A percentile compares a stretch with the other conserved stretches of the same genome.
Conservation (phyloP, 1,140 invertebrate species). For the Drosophila pallidifrons region DNA sequence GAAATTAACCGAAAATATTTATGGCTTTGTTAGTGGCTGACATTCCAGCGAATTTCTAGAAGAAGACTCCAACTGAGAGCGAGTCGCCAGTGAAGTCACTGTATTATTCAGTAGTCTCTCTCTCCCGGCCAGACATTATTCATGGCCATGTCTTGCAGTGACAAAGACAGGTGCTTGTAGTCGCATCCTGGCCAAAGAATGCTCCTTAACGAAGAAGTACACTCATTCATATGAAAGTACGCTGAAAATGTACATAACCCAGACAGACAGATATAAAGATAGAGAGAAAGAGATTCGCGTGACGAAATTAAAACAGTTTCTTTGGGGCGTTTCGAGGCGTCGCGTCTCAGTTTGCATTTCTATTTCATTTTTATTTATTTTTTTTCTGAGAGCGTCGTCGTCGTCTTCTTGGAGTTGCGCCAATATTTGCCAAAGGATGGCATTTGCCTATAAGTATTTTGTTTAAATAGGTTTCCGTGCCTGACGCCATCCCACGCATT, state of each 20-base stretch:
- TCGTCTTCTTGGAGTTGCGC: constrained; percentile 42
- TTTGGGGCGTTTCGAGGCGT: constrained; percentile 7
- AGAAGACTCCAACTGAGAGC: background rate
- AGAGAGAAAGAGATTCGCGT: constrained; percentile 57
- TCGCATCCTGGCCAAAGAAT: constrained; percentile 13
- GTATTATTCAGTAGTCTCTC: constrained; percentile 47
- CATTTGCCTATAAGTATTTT: constrained; percentile 79
- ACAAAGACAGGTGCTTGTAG: constrained; percentile 34
- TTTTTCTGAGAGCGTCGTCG: constrained; percentile 34
- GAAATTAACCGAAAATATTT: constrained; percentile 80
- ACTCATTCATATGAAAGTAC: constrained; percentile 22
- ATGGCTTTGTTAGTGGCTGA: constrained; percentile 56
- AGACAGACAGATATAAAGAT: constrained; percentile 23
- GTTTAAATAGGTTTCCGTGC: constrained; percentile 77
- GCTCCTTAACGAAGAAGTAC: background rate
- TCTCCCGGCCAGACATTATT: constrained; percentile 46
- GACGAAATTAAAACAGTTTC: constrained; percentile 61
- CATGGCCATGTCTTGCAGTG: constrained; percentile 32
- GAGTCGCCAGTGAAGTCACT: background rate
- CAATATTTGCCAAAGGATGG: constrained; percentile 80
- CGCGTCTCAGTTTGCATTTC: constrained; percentile 50
- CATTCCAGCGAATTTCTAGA: constrained; percentile 30
- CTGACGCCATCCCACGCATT: constrained; percentile 45
- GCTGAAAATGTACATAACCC: constrained; percentile 24
- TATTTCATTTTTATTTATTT: too few species aligned